Conservation (phyloP, 2,113 vertebrate genomes). For the Sisor rabdophorus region DNA sequence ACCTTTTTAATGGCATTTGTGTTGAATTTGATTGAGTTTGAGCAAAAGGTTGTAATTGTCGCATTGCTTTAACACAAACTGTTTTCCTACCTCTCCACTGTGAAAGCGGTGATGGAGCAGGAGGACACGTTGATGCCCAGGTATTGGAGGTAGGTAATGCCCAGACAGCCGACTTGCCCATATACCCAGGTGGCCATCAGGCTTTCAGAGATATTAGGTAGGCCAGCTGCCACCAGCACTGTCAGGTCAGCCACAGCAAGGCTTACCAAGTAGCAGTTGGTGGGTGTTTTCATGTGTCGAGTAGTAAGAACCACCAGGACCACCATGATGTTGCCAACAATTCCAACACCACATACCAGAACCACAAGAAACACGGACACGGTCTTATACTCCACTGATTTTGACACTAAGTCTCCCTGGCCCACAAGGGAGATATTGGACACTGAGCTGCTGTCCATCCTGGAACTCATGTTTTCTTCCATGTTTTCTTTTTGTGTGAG, state of each 20-base stretch:
- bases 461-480: conserved; percentile 64
- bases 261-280: conserved; percentile 79
- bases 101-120: conserved; percentile 78
- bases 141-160: conserved; percentile 78
- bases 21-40: neutral
- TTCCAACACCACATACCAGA: conserved; percentile 70
- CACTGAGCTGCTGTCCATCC: conserved; percentile 59
- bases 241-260: conserved; percentile 75
- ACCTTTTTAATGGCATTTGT: neutral
- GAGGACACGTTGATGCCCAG: conserved; percentile 79
- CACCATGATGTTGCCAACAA: conserved; percentile 79
- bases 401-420: conserved; percentile 40
- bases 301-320: conserved; percentile 76
- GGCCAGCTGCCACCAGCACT: conserved; percentile 72
- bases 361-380: conserved; percentile 73
- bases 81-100: conserved; percentile 71
- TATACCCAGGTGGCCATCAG: conserved; percentile 73
- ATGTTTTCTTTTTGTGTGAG: conserved; percentile 47
- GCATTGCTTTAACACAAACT: neutral
- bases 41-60: neutral
- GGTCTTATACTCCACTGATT: conserved; percentile 69
- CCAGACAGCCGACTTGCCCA: conserved; percentile 69
- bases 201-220: conserved; percentile 74
- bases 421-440: conserved; percentile 66
- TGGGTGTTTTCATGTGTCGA: conserved; percentile 73